These are phyloP conservation scores for Phataginus tetradactyla DNA, from an alignment of 2,797 vertebrate species.

Conservation along the genomic window DNA sequence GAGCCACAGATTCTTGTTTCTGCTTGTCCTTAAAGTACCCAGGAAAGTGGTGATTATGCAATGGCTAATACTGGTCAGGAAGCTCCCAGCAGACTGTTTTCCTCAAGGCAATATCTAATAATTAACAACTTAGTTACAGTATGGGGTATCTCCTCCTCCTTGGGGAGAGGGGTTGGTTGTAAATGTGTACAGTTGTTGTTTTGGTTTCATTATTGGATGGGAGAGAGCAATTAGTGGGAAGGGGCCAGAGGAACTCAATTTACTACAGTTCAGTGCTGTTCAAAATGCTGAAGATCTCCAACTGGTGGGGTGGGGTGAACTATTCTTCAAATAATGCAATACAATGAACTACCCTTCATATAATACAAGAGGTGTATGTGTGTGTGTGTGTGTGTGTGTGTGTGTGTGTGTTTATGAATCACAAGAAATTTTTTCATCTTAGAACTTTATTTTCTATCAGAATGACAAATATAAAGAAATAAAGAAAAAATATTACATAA, in stretches of 20 bases:
- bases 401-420: background rate
- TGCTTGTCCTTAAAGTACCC: background rate
- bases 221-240: background rate
- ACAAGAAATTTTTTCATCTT: background rate
- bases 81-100: background rate
- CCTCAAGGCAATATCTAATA: background rate
- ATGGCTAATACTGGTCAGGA: background rate
- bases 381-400: background rate
- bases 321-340: background rate
- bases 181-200: background rate
- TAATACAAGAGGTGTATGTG: background rate
- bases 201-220: background rate
- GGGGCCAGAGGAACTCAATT: background rate
- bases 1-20: background rate
- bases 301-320: fast-evolving
- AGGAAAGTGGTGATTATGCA: background rate
- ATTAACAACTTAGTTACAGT: background rate
- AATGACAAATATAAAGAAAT: background rate
- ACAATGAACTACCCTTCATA: background rate
- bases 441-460: background rate
- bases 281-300: background rate
- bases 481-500: background rate
- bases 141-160: background rate
- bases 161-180: background rate
- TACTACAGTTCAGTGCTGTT: background rate